Base-by-base conservation (phyloP, 2,797 vertebrate genomes). In the Clarias laeviceps region DNA sequence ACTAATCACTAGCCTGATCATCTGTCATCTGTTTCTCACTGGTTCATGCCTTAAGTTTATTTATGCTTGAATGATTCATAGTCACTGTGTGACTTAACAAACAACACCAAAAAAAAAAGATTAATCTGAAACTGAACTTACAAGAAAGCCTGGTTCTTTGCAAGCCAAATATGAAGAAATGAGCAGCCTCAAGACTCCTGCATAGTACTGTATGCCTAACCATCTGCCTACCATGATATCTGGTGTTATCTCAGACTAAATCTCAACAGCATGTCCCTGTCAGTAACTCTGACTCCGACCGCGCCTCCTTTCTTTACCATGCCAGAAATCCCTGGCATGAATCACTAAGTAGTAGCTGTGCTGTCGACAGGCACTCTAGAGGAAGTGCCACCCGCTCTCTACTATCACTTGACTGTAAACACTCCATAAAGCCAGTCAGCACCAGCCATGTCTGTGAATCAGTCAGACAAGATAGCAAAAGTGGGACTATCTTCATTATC, bases 351-450 rank as follows among this genome's bases (percentile, higher is more conserved):
- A 76, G 34, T 12, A 70, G 82, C 65, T 22, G 65, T 82, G 79
- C 72, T 88, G 86, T 90, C 84, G 79, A 90, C 91, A 92, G 91
- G 89, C 91, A 89, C 86, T 83, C 85, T 76, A 79, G 72, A 81
- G 87, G 80, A 62, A 32, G 82, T 80, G 84, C 81, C 88, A 86
- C 85, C 84, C 87, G 61, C 89, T 86, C 40, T 72, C 85, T 20
- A 37, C 85, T 89, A 91, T 93, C 92, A 82, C 54, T 89, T 93
- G 50, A 92, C 90, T 84, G 89, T 87, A 88, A 92, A 93, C 92
- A 93, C 88, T 88, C 91, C 91, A 91, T 93, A 90, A 92, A 92
- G 65, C 83, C 65, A 91, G 90, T 93, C 92, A 91, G 34, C 93
- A 64, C 90, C 91, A 87, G 54, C 3, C 62, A 65, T 65, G 79